These are phyloP conservation scores for Aporophyla lueneburgensis DNA, from an alignment of 2,888 invertebrate genomes.

Conservation along the genomic window DNA sequence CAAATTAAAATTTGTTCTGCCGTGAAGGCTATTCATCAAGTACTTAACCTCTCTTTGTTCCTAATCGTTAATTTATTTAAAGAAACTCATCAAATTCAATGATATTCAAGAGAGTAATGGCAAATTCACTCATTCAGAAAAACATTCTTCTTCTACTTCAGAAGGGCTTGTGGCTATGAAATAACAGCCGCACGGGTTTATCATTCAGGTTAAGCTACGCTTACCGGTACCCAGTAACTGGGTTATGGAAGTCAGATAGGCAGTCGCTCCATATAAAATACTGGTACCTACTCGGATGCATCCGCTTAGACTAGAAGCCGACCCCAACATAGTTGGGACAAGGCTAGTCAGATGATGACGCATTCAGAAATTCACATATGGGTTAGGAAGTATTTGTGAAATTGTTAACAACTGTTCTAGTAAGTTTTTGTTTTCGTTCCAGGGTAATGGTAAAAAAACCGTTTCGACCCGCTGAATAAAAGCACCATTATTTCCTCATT, in stretches of 20 bases:
- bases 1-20: background rate
- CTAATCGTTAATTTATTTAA: background rate
- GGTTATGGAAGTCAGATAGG: too few species aligned
- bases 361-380: background rate
- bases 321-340: too few species aligned
- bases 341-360: too few species aligned
- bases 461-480: conserved; percentile 6
- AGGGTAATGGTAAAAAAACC: background rate
- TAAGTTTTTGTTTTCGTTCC: background rate
- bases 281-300: too few species aligned
- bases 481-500: conserved; percentile 6
- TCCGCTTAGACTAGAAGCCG: too few species aligned
- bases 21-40: background rate
- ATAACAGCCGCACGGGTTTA: too few species aligned
- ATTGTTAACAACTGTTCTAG: background rate
- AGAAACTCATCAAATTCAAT: background rate
- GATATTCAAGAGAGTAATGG: background rate
- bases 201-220: too few species aligned
- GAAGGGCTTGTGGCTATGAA: too few species aligned
- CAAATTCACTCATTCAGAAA: background rate
- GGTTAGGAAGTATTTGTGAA: background rate
- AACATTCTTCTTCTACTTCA: too few species aligned
- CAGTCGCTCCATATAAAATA: too few species aligned
- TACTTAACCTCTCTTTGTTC: background rate
- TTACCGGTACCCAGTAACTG: too few species aligned